Conservation (phyloP, 2,113 vertebrate species). For the Alectura lathami region DNA sequence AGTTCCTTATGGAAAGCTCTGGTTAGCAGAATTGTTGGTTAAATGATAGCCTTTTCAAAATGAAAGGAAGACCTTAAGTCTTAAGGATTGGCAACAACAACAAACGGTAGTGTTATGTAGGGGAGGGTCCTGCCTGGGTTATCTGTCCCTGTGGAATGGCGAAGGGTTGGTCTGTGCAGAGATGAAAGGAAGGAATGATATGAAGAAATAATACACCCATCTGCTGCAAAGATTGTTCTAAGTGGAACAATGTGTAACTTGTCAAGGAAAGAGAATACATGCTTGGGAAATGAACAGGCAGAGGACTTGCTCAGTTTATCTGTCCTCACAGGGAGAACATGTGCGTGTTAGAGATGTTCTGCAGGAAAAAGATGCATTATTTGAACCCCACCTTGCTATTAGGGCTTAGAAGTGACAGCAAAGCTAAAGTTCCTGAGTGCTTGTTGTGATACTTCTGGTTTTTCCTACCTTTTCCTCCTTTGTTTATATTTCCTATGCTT, state of each 20-base stretch:
- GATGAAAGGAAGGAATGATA: background rate
- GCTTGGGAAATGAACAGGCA: background rate
- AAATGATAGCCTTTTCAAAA: background rate
- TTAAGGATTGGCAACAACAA: background rate
- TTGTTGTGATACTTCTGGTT: background rate
- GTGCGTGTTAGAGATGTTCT: background rate
- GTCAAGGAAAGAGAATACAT: background rate
- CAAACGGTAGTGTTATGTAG: background rate
- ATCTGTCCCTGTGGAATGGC: rapidly evolving
- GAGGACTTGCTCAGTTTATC: background rate
- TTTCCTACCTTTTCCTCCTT: background rate
- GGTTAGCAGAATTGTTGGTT: background rate
- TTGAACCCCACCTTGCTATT: background rate
- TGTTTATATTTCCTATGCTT: background rate
- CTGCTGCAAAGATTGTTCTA: background rate
- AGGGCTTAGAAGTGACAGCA: background rate
- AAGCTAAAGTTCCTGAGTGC: background rate
- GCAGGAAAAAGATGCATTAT: background rate
- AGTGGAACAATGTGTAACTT: background rate
- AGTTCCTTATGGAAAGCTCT: background rate
- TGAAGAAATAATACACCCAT: background rate
- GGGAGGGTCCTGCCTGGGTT: background rate
- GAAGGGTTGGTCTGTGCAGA: background rate
- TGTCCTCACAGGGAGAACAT: background rate
- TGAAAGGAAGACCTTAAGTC: background rate